Percentiles rank a stretch among this genome's conserved stretches.
Conservation (phyloP, 2,888 invertebrate genomes). For the Acanthosepion lycidas region DNA sequence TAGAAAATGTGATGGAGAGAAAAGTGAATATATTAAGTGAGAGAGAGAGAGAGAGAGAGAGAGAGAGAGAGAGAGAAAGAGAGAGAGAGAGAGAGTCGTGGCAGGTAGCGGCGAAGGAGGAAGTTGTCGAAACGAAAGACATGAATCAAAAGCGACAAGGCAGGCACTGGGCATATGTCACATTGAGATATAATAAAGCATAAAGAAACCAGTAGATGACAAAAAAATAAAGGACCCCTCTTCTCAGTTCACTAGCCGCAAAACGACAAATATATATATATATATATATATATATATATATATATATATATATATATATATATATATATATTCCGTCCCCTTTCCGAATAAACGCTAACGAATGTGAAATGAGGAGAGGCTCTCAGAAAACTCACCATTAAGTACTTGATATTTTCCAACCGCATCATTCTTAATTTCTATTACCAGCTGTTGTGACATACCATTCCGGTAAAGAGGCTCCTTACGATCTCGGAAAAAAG, state of each 20-base stretch:
- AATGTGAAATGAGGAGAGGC: neutral
- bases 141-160: no score
- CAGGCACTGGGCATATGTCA: no score
- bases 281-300: no score
- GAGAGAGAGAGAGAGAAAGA: no score
- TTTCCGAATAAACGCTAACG: neutral
- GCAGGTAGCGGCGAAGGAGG: neutral
- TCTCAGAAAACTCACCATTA: neutral
- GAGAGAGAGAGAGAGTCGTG: neutral
- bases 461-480: neutral
- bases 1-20: no score
- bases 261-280: neutral
- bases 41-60: no score
- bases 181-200: no score
- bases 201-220: no score
- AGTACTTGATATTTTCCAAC: neutral
- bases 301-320: no score
- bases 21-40: no score
- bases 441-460: constrained; percentile 33
- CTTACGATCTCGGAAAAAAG: neutral
- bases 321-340: neutral
- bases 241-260: no score
- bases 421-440: neutral
- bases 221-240: neutral
- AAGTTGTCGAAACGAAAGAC: no score